Percentiles rank a stretch among this genome's conserved stretches.
Evolutionary conservation across 2,888 invertebrate species (phyloP).

Genomic region (Imbricaverruca yamaguchii): DNA sequence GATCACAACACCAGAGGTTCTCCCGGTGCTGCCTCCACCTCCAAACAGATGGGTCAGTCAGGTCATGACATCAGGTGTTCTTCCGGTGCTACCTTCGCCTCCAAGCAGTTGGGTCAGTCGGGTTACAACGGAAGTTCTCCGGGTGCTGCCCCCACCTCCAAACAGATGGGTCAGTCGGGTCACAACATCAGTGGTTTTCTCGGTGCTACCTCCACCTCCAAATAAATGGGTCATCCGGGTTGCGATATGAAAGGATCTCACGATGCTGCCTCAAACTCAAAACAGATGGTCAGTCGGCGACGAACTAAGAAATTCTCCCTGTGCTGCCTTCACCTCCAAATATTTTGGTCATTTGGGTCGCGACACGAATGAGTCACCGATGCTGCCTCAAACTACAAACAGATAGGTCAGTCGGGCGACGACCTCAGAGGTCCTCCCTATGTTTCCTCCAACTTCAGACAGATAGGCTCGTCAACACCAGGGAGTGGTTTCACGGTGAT

Average conservation of each 20-base stretch:
- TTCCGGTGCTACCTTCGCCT: constrained; percentile 28
- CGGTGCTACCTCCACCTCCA: constrained; percentile 30
- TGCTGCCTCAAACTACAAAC: constrained; percentile 22
- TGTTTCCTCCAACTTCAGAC: constrained; percentile 27
- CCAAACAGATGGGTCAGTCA: constrained; percentile 27
- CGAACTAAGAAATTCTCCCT: too few species aligned
- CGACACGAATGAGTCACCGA: too few species aligned
- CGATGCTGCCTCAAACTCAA: constrained; percentile 23
- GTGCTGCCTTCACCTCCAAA: constrained; percentile 24
- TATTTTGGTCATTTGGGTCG: constrained; percentile 25
- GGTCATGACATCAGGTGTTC: too few species aligned
- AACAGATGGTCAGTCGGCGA: constrained; percentile 28
- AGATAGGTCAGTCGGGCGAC: constrained; percentile 24
- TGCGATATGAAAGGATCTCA: too few species aligned
- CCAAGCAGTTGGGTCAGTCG: constrained; percentile 27
- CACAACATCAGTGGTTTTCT: too few species aligned
- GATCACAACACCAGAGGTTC: too few species aligned
- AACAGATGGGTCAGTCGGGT: constrained; percentile 26
- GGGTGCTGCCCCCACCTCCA: constrained; percentile 28
- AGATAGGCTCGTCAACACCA: constrained; percentile 11
- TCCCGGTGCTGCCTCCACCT: constrained; percentile 28
- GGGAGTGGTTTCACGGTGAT: constrained; percentile 23
- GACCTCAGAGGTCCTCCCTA: constrained; percentile 3
- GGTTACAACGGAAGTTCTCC: too few species aligned
- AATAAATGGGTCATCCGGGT: constrained; percentile 23